Percentiles rank a stretch among this genome's conserved stretches.
Conservation (phyloP, 2,888 invertebrate species). For the Gymnocheta viridis region DNA sequence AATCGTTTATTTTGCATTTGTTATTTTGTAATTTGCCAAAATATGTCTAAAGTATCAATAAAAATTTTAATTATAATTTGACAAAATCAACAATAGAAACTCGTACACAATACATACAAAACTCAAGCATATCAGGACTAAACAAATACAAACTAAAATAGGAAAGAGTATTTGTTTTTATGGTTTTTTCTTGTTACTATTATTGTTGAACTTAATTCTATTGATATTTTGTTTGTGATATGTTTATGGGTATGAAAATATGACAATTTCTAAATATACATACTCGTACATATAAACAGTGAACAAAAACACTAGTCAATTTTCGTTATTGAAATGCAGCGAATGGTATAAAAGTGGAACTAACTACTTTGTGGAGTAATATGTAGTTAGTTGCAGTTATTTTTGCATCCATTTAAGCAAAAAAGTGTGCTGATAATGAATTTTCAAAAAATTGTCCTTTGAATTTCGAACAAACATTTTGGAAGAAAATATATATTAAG, state of each 20-base stretch:
- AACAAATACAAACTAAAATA: slow-evolving; percentile 30
- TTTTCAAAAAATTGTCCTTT: too few species aligned
- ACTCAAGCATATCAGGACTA: slow-evolving; percentile 11
- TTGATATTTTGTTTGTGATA: slow-evolving; percentile 52
- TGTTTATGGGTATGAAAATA: slow-evolving; percentile 9
- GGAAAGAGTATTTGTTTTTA: slow-evolving; percentile 6
- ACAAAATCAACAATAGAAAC: slow-evolving; percentile 40
- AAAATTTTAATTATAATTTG: slow-evolving; percentile 50
- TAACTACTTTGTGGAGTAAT: too few species aligned
- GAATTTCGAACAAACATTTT: too few species aligned
- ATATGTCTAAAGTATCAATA: slow-evolving; percentile 50
- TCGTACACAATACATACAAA: neutral
- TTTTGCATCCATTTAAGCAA: too few species aligned
- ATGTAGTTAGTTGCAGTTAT: too few species aligned
- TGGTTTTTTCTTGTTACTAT: neutral
- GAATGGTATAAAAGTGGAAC: too few species aligned
- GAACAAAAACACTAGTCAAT: neutral
- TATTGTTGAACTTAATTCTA: slow-evolving; percentile 56
- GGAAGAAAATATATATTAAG: too few species aligned
- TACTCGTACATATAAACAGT: neutral
- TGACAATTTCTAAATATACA: neutral
- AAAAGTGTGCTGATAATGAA: too few species aligned
- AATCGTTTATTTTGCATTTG: neutral
- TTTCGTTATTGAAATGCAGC: neutral
- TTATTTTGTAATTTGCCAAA: slow-evolving; percentile 15